Evolutionary conservation across 23 tunicate genomes (phyloP).

Genomic region (Trididemnum miniatum): DNA sequence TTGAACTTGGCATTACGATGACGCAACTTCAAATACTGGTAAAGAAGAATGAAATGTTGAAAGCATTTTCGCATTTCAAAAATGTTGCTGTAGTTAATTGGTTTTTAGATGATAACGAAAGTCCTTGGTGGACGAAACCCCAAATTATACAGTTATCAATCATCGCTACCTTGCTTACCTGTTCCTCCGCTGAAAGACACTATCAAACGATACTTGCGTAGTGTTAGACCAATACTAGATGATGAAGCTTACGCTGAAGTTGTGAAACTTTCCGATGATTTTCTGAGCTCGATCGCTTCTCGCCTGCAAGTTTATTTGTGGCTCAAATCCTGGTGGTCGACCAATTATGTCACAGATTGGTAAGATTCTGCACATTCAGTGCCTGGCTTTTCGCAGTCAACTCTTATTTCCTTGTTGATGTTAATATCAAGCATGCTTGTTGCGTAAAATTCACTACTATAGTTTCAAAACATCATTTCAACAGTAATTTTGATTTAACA

Average conservation of each 20-base stretch:
- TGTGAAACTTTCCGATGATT: conserved; percentile 70
- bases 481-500: too few relatives aligned
- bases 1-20: too few relatives aligned
- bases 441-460: too few relatives aligned
- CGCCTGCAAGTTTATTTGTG: conserved; percentile 82
- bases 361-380: conserved; percentile 18
- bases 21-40: too few relatives aligned
- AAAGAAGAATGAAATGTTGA: too few relatives aligned
- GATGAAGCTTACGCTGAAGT: conserved; percentile 80
- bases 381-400: too few relatives aligned
- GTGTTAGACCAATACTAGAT: conserved; percentile 82
- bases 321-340: conserved; percentile 98
- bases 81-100: background rate
- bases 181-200: conserved; percentile 93
- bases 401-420: too few relatives aligned
- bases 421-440: too few relatives aligned
- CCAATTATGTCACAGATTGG: conserved; percentile 99
- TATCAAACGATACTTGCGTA: conserved; percentile 61
- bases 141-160: conserved; percentile 74
- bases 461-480: too few relatives aligned
- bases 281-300: conserved; percentile 67
- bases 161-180: conserved; percentile 92
- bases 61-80: too few relatives aligned
- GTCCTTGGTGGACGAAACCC: conserved; percentile 75
- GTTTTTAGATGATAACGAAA: conserved; percentile 26